These are phyloP conservation scores for Callorhinus ursinus DNA, from an alignment of 2,113 vertebrate species.

Conservation along the genomic window DNA sequence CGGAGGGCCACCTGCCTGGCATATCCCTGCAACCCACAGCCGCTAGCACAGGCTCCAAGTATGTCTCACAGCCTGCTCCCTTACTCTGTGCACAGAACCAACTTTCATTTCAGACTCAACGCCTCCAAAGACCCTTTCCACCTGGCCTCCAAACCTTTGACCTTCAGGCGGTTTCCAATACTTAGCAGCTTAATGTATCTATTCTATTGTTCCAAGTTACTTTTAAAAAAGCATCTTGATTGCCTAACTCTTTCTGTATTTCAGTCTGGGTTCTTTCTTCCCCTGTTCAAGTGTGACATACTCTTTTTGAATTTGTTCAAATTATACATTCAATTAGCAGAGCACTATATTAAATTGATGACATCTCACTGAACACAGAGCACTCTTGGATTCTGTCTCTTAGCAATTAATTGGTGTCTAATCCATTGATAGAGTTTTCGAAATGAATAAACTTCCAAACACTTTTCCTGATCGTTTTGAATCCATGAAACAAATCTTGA, in stretches of 20 bases:
- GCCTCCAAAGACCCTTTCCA: neutral
- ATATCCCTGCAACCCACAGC: neutral
- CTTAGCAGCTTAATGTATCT: neutral
- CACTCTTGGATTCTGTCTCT: slow-evolving; percentile 47
- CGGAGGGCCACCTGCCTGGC: neutral
- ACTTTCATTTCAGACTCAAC: slow-evolving; percentile 7
- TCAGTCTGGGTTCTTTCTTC: slow-evolving; percentile 46
- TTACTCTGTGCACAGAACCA: neutral
- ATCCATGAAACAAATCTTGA: neutral
- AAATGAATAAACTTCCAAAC: slow-evolving; percentile 41
- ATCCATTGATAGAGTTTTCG: neutral
- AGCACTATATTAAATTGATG: neutral
- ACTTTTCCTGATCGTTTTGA: neutral
- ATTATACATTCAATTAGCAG: slow-evolving; percentile 53
- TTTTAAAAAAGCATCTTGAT: neutral
- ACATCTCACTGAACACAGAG: slow-evolving; percentile 46
- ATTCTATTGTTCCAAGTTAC: slow-evolving; percentile 24
- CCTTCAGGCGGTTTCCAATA: neutral
- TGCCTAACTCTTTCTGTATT: neutral
- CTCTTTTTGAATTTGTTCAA: slow-evolving; percentile 54
- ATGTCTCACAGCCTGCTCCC: too few relatives aligned
- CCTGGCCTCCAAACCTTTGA: neutral
- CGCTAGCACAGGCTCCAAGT: neutral
- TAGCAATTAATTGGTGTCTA: slow-evolving; percentile 62
- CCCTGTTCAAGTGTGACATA: slow-evolving; percentile 21